These are phyloP conservation scores for Pycnomerus fuliginosus DNA, from an alignment of 2,888 invertebrate species.

Conservation along the genomic window DNA sequence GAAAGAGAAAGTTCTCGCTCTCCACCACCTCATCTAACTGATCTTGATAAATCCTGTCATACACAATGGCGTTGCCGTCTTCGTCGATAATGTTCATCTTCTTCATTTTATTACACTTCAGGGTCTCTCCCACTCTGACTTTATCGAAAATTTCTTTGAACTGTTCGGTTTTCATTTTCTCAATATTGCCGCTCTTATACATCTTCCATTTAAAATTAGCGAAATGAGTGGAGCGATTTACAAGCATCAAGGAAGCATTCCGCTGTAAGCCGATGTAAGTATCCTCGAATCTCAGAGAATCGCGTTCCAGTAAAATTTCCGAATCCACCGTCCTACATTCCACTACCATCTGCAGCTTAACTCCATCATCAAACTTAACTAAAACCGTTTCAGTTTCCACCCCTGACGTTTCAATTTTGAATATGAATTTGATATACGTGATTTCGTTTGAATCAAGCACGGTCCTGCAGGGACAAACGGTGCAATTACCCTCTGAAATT, in stretches of 20 bases:
- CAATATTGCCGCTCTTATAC: constrained; percentile 52
- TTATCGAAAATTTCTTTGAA: constrained; percentile 33
- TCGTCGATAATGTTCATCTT: constrained; percentile 41
- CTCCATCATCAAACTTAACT: constrained; percentile 55
- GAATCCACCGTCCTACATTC: constrained; percentile 54
- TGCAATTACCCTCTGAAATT: constrained; percentile 54
- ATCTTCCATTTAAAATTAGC: constrained; percentile 62
- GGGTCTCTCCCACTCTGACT: constrained; percentile 41
- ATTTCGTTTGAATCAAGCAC: constrained; percentile 55
- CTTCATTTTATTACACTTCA: constrained; percentile 36
- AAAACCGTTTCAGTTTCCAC: constrained; percentile 46
- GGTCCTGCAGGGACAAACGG: constrained; percentile 56
- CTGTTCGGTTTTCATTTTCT: constrained; percentile 39
- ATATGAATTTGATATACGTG: constrained; percentile 55
- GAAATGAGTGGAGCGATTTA: constrained; percentile 58
- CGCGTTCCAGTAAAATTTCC: constrained; percentile 55
- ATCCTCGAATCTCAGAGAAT: constrained; percentile 57
- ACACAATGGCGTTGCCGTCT: constrained; percentile 45
- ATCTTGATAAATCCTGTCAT: constrained; percentile 51
- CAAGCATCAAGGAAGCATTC: constrained; percentile 55
- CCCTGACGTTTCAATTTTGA: constrained; percentile 50
- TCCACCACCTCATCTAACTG: constrained; percentile 44
- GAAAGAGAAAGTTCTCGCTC: constrained; percentile 45
- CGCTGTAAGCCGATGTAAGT: constrained; percentile 61
- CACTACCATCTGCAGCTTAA: constrained; percentile 54